Evolutionary conservation across 2,888 invertebrate genomes (phyloP), one percentile per base, ranked within the genome.

Genomic region (Amphipoea oculea): DNA sequence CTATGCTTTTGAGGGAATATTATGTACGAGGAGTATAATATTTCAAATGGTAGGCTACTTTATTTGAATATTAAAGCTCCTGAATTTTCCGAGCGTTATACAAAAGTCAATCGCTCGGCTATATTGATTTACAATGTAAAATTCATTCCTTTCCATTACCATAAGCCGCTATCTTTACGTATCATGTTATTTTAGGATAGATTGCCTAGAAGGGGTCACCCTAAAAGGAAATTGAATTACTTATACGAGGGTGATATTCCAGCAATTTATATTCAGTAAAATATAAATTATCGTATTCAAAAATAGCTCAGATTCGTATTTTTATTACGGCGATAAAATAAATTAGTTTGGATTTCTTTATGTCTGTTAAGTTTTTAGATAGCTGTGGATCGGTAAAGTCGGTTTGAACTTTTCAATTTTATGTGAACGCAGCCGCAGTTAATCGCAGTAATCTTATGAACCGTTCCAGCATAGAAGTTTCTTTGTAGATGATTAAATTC

Each of bases 101-200:
- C 73, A 72, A 77, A 78, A 83, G 75, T 77, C 80, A 76, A 82
- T 76, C 76, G 84, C 72, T 68, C 68, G 75, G 70, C 69, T 60
- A 79, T 81, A 86, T 89, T 89, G 88, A 91, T 90, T 88, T 83
- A 84, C 84, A 83, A 90, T 91, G 86, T 89, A 88, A 89, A 90
- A 91, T 90, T 90, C 86, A 89, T 89, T 85, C 79, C 83, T 79
- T 88, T 78, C 78, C 83, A 84, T 89, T 89, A 90, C 84, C 86
- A 86, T 89, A 91, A 90, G 90, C 88, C 89, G 88, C 87, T 89
- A 92, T 91, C 90, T 92, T 90, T 88, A 85, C 87, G 89, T 88
- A 92, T 91, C 90, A 89, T 93, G 91, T 94, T 94, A 91, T 94
- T 93, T 94, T 94, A 94, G 93, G 94, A 93, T 91, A 89, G 90